These are phyloP conservation scores for Lasioglossum malachurum DNA, from an alignment of 2,888 invertebrate species.

Conservation along the genomic window DNA sequence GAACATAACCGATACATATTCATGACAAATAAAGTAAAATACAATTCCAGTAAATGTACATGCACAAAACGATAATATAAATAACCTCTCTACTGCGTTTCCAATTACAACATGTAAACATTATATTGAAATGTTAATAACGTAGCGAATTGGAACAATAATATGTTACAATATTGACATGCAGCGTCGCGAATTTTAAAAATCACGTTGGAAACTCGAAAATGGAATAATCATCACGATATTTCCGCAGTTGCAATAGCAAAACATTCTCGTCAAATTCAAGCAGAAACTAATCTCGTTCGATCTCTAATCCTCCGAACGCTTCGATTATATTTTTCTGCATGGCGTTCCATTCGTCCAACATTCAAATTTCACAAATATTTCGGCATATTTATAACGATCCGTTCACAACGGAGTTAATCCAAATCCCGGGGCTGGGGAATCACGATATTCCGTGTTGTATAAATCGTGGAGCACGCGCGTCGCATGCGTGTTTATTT, in stretches of 20 bases:
- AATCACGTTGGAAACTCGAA: background rate
- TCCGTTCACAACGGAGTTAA: background rate
- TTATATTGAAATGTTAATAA: background rate
- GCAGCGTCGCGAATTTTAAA: background rate
- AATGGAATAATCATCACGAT: background rate
- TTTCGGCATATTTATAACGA: background rate
- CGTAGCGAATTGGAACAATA: background rate
- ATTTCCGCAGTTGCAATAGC: background rate
- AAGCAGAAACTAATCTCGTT: background rate
- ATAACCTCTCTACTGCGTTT: background rate
- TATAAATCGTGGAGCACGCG: slow-evolving; percentile 19
- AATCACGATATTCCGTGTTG: background rate
- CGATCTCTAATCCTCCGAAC: background rate
- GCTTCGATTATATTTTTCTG: background rate
- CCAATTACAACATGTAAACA: background rate
- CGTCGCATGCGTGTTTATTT: slow-evolving; percentile 7
- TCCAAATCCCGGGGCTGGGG: slow-evolving; percentile 13
- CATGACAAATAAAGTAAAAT: background rate
- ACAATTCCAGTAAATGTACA: background rate
- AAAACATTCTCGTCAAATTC: background rate
- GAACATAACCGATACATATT: background rate
- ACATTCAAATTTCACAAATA: background rate
- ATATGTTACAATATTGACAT: background rate
- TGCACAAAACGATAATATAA: no score
- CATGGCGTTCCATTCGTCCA: background rate